These are phyloP conservation scores for Tor tambroides DNA, from an alignment of 2,113 vertebrate species.

Conservation along the genomic window DNA sequence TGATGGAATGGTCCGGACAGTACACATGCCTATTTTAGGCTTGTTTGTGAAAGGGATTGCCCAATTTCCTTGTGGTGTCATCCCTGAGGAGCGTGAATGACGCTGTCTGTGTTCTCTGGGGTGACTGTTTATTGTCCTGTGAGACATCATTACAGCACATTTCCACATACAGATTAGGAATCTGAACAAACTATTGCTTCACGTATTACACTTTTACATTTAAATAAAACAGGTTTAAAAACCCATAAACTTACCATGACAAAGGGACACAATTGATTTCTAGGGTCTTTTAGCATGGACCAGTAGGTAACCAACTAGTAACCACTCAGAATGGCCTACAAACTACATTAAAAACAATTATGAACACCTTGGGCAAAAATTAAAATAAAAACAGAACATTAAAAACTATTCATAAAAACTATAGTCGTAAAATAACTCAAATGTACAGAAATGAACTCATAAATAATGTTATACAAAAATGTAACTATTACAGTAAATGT, in stretches of 20 bases:
- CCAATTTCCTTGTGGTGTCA: conserved; percentile 44
- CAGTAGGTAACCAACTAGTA: no score
- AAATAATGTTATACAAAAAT: background rate
- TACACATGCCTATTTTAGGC: conserved; percentile 80
- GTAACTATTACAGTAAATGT: background rate
- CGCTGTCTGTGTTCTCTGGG: background rate
- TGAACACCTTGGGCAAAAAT: background rate
- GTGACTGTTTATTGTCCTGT: conserved; percentile 22
- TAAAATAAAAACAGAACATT: background rate
- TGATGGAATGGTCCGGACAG: conserved; percentile 60
- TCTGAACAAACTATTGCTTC: background rate
- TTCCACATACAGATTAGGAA: conserved; percentile 52
- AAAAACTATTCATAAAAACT: background rate
- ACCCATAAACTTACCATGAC: background rate
- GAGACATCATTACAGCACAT: background rate
- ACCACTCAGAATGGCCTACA: no score
- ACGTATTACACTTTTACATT: background rate
- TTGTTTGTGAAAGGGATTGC: conserved; percentile 56
- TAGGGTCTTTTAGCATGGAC: background rate
- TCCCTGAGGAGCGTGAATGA: conserved; percentile 52
- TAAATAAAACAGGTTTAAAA: background rate
- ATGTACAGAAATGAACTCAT: no score
- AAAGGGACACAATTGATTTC: background rate
- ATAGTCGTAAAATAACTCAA: no score
- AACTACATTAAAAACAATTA: no score